phyloP scores from a whole-genome alignment of 2,797 vertebrate species.

The Schizopygopsis pylzovi region DNA sequence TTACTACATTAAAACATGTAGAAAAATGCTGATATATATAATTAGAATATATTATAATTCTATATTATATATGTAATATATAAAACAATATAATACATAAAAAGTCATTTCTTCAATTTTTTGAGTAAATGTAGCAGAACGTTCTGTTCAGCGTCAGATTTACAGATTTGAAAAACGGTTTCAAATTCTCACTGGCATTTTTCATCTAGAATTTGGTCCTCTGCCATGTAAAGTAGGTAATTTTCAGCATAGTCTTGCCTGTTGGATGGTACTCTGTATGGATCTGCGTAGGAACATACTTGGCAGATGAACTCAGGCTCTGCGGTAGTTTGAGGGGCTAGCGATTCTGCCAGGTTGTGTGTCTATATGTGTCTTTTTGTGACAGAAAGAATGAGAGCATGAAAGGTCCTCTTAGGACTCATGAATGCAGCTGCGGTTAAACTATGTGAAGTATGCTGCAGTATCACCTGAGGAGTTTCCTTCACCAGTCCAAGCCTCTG shows the following conservation, averaged over 20 bases:
- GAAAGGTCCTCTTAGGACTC: conserved; percentile 44
- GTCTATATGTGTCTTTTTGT: neutral
- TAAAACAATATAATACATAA: neutral
- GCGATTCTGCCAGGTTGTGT: conserved; percentile 7
- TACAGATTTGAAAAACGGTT: neutral
- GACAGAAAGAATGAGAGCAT: conserved; percentile 12
- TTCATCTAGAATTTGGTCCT: conserved; percentile 28
- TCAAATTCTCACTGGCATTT: neutral
- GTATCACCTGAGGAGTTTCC: conserved; percentile 51
- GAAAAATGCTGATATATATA: no score
- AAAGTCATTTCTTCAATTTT: neutral
- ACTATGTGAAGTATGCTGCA: conserved; percentile 54
- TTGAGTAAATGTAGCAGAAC: no score
- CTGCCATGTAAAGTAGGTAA: conserved; percentile 28
- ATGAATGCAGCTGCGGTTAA: conserved; percentile 43
- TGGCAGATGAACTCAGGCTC: conserved; percentile 22
- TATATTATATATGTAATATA: no score
- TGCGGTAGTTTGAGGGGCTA: conserved; percentile 14
- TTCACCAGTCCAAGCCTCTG: conserved; percentile 1
- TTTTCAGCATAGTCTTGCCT: conserved; percentile 33
- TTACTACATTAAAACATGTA: no score
- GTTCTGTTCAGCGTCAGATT: no score
- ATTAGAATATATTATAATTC: no score
- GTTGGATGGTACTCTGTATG: conserved; percentile 20
- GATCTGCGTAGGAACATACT: conserved; percentile 11